Percentiles rank a stretch among this genome's conserved stretches.
These are phyloP conservation scores for Solenopsis fugax DNA, from an alignment of 1,140 invertebrate species.

Conservation along the genomic window DNA sequence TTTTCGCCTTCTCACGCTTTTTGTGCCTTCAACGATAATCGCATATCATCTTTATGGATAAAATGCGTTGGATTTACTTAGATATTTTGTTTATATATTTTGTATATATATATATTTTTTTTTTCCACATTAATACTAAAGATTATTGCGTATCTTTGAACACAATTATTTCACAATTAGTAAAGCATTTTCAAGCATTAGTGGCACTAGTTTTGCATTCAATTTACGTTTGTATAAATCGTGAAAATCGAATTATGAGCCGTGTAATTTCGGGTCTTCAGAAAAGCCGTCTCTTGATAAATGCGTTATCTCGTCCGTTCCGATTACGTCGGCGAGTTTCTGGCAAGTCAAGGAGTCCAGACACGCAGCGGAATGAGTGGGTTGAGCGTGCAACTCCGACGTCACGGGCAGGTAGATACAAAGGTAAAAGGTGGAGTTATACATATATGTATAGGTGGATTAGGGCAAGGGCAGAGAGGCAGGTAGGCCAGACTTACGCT, in stretches of 20 bases:
- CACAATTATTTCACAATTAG: not conserved
- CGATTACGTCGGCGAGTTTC: slow-evolving; percentile 50
- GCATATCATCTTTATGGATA: not conserved
- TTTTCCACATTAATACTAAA: not conserved
- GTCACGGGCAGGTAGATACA: slow-evolving; percentile 62
- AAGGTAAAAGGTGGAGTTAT: slow-evolving; percentile 60
- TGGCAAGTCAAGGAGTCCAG: slow-evolving; percentile 46
- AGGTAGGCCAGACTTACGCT: slow-evolving; percentile 59
- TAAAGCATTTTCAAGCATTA: not conserved
- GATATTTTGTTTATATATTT: not conserved
- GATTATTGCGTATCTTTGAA: not conserved
- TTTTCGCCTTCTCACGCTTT: not conserved
- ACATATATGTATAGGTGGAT: slow-evolving; percentile 56
- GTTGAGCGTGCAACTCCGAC: slow-evolving; percentile 61
- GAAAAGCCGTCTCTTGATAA: slow-evolving; percentile 16
- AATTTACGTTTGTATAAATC: not conserved
- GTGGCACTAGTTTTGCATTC: not conserved
- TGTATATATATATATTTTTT: not conserved
- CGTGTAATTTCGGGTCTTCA: slow-evolving; percentile 7
- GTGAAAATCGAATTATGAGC: slow-evolving; percentile 7
- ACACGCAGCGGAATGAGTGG: slow-evolving; percentile 57
- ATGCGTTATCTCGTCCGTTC: slow-evolving; percentile 47
- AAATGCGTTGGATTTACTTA: not conserved
- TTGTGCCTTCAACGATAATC: not conserved
- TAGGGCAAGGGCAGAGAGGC: slow-evolving; percentile 63